These are phyloP conservation scores for Gobius niger DNA, from an alignment of 2,113 vertebrate genomes.

Conservation along the genomic window DNA sequence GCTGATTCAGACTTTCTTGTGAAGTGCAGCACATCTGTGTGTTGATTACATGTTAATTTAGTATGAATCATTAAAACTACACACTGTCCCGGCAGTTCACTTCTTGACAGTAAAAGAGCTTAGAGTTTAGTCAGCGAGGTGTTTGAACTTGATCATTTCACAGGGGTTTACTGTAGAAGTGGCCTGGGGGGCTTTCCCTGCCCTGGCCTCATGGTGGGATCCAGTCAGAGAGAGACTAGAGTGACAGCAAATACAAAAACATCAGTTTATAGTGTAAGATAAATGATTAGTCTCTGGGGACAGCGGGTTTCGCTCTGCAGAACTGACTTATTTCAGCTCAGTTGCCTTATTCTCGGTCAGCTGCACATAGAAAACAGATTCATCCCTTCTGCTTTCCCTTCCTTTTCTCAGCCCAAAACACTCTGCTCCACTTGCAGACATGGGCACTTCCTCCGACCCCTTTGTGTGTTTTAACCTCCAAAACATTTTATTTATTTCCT, in stretches of 20 bases:
- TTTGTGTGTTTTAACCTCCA: no score
- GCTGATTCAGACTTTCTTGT: conserved; percentile 1
- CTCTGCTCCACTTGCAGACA: no score
- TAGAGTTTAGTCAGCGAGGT: neutral
- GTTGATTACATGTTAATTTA: neutral
- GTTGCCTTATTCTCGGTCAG: no score
- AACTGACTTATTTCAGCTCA: no score
- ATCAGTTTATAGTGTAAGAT: no score
- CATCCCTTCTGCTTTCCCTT: no score
- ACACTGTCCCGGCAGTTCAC: neutral
- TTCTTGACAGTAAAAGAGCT: neutral
- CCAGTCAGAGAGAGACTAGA: conserved; percentile 4
- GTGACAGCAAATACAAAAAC: neutral
- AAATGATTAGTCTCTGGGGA: no score
- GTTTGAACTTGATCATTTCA: neutral
- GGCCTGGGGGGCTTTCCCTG: neutral
- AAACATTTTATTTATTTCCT: no score
- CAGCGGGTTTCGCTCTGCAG: no score
- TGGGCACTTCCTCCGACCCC: no score
- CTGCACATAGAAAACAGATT: no score
- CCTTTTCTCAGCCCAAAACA: no score
- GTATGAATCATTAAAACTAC: neutral
- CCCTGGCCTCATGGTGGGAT: neutral
- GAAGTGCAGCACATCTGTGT: neutral
- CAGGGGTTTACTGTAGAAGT: neutral